Conservation (phyloP, 2,113 vertebrate genomes). For the Circaetus cinerascens region DNA sequence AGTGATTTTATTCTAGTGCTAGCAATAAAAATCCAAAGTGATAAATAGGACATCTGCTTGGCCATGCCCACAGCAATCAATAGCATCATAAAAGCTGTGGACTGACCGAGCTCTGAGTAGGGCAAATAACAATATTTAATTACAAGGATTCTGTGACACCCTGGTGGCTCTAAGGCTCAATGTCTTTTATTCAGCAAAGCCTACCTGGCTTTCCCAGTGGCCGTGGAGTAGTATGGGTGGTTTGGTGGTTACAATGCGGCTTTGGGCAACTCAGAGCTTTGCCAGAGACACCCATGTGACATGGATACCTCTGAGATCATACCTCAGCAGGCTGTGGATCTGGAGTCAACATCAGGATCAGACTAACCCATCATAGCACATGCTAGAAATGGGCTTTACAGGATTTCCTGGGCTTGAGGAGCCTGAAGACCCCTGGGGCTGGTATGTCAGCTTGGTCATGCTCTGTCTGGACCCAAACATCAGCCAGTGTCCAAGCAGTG, state of each 20-base stretch:
- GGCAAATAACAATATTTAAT: not conserved
- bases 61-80: not conserved
- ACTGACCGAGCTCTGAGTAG: not conserved
- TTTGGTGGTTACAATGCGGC: not conserved
- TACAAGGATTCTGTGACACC: not conserved
- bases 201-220: not conserved
- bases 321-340: not conserved
- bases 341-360: not conserved
- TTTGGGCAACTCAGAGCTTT: not conserved
- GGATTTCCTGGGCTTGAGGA: not conserved
- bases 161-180: not conserved
- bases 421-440: not conserved
- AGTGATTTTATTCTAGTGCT: not conserved
- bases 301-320: not conserved
- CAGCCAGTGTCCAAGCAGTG: not conserved
- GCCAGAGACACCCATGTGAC: not conserved
- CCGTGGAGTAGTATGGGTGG: not conserved
- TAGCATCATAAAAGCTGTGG: not conserved
- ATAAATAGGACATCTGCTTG: not conserved
- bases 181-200: not conserved
- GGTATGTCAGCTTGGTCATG: accelerated
- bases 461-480: not conserved
- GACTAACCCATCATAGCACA: not conserved
- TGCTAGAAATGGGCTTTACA: not conserved
- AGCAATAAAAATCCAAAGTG: not conserved